A percentile compares a stretch with the other conserved stretches of the same genome.
Conservation (phyloP, 2,113 vertebrate genomes). For the Etheostoma spectabile region DNA sequence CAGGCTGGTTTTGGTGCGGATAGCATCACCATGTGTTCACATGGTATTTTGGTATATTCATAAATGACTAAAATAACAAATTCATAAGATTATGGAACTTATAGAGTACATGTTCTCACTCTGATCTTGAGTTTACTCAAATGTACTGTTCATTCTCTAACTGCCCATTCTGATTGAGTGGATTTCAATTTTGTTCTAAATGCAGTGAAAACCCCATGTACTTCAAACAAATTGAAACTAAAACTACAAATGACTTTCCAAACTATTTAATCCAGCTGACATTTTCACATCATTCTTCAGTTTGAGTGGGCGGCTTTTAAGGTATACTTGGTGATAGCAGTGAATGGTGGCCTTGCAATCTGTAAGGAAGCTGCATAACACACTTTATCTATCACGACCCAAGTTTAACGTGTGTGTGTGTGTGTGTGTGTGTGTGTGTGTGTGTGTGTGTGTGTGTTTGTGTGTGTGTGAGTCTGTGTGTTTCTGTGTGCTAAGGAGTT, state of each 20-base stretch:
- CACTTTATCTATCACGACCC: constrained; percentile 39
- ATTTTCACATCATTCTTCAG: constrained; percentile 14
- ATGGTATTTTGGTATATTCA: too few species aligned
- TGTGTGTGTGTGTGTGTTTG: background rate
- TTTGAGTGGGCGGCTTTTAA: constrained; percentile 7
- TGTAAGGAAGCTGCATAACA: constrained; percentile 46
- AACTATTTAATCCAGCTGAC: constrained; percentile 7
- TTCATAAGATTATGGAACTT: background rate
- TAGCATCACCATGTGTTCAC: too few species aligned
- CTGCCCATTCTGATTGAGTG: background rate
- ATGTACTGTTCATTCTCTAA: background rate
- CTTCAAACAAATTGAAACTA: constrained; percentile 1
- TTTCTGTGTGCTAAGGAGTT: background rate
- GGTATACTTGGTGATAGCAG: constrained; percentile 1
- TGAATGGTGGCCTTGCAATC: constrained; percentile 36
- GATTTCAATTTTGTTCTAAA: background rate
- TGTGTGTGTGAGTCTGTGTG: background rate
- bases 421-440: too few species aligned
- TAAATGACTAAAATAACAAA: background rate
- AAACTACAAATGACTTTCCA: background rate
- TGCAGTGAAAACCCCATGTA: background rate
- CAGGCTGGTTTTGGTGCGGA: background rate
- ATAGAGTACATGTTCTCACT: background rate
- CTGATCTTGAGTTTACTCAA: background rate
- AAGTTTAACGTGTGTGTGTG: background rate